Evolutionary conservation across 23 tunicate species (phyloP).

Genomic region (Ciona savignyi): DNA sequence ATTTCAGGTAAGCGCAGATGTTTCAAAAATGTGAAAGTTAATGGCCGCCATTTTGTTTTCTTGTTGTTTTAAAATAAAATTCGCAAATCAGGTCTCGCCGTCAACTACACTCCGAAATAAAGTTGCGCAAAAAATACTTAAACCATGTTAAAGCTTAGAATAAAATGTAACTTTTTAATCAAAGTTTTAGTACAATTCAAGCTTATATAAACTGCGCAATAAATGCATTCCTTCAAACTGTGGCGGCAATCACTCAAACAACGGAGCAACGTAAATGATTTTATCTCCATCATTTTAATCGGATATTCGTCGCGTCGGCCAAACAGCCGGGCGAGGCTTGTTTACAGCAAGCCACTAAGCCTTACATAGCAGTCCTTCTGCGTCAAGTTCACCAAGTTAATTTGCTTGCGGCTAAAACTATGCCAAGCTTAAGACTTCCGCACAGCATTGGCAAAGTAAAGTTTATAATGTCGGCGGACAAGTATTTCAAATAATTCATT

Average conservation of each 20-base stretch:
- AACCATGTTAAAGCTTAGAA: no score
- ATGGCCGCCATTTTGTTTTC: conserved; percentile 32
- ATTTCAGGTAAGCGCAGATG: conserved; percentile 67
- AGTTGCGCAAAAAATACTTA: no score
- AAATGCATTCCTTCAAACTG: neutral
- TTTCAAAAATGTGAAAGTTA: neutral
- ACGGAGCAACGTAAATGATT: neutral
- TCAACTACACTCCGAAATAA: no score
- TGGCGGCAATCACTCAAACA: neutral
- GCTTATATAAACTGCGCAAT: no score
- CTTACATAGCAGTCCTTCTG: neutral
- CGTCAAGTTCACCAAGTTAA: neutral
- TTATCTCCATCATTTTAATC: conserved; percentile 27
- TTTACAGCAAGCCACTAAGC: neutral
- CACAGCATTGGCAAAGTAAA: neutral
- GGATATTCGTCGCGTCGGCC: conserved; percentile 10
- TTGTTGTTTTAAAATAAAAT: no score
- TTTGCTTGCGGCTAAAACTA: neutral
- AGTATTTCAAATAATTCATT: no score
- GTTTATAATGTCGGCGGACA: no score
- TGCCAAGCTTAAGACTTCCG: neutral
- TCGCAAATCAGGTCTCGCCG: no score
- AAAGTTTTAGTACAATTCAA: no score
- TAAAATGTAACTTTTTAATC: no score
- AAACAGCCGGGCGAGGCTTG: conserved; percentile 12